Percentiles rank a stretch among this genome's conserved stretches.
Evolutionary conservation across 2,113 vertebrate genomes (phyloP).

Genomic region (Electrona antarctica): DNA sequence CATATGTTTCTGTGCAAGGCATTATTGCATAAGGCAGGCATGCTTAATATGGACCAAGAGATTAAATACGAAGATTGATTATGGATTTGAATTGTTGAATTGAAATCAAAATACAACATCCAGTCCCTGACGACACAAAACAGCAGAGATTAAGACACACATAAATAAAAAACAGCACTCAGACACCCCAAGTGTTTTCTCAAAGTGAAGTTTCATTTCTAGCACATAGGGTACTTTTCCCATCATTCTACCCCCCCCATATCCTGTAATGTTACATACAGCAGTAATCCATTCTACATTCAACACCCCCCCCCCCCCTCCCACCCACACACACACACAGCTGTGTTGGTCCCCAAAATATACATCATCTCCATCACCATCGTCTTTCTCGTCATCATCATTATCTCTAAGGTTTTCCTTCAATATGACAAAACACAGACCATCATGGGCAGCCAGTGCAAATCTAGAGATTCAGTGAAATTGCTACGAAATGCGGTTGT

Average conservation of each 20-base stretch:
- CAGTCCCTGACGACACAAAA: constrained; percentile 23
- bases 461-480: constrained; percentile 73
- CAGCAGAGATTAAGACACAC: constrained; percentile 27
- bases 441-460: constrained; percentile 73
- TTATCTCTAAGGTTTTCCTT: constrained; percentile 67
- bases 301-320: constrained; percentile 43
- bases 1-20: too few relatives aligned
- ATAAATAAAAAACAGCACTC: constrained; percentile 6
- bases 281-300: constrained; percentile 75
- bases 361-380: constrained; percentile 69
- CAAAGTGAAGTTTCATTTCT: constrained; percentile 79
- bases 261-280: constrained; percentile 65
- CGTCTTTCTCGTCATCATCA: constrained; percentile 31
- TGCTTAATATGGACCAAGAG: too few relatives aligned
- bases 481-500: constrained; percentile 74
- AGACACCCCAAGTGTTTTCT: constrained; percentile 59
- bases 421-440: constrained; percentile 75
- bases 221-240: constrained; percentile 67
- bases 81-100: too few relatives aligned
- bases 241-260: constrained; percentile 62
- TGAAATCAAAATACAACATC: not conserved
- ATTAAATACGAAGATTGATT: too few relatives aligned
- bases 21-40: too few relatives aligned
- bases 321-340: constrained; percentile 23
- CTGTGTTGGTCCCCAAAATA: constrained; percentile 79